These are phyloP conservation scores for Oophaga sylvatica DNA, from an alignment of 2,797 vertebrate genomes.

Conservation along the genomic window DNA sequence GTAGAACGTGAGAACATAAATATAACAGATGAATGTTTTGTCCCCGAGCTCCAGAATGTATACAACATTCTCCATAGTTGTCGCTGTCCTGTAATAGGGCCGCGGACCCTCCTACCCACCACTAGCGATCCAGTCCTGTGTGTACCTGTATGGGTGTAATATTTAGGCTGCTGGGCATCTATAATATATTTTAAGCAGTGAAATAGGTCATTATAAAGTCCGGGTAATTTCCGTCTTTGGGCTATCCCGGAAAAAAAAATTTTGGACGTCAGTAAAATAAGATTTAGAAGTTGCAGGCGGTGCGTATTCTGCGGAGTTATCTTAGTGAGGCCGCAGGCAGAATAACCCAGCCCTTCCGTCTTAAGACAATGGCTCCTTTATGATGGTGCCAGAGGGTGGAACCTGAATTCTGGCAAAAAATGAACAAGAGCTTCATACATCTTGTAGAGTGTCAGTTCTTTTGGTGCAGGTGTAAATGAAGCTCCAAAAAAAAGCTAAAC, in stretches of 20 bases:
- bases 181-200: too few relatives aligned
- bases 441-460: constrained; percentile 12
- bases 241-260: not conserved
- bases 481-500: not conserved
- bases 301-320: not conserved
- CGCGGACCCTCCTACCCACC: too few relatives aligned
- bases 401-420: constrained; percentile 34
- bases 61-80: too few relatives aligned
- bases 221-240: not conserved
- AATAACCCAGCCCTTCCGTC: constrained; percentile 39
- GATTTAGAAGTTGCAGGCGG: not conserved
- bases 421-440: constrained; percentile 2
- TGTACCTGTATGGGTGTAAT: too few relatives aligned
- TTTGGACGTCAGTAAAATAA: not conserved
- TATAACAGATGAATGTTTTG: too few relatives aligned
- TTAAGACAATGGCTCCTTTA: constrained; percentile 51
- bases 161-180: too few relatives aligned
- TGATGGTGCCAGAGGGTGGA: constrained; percentile 43
- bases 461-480: not conserved
- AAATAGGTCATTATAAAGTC: too few relatives aligned
- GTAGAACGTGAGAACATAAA: too few relatives aligned
- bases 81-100: too few relatives aligned
- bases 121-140: too few relatives aligned
- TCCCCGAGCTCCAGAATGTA: too few relatives aligned
- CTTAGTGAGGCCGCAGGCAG: constrained; percentile 40